These are phyloP conservation scores for Orchesellides sinensis DNA, from an alignment of 2,888 invertebrate genomes.

Conservation along the genomic window DNA sequence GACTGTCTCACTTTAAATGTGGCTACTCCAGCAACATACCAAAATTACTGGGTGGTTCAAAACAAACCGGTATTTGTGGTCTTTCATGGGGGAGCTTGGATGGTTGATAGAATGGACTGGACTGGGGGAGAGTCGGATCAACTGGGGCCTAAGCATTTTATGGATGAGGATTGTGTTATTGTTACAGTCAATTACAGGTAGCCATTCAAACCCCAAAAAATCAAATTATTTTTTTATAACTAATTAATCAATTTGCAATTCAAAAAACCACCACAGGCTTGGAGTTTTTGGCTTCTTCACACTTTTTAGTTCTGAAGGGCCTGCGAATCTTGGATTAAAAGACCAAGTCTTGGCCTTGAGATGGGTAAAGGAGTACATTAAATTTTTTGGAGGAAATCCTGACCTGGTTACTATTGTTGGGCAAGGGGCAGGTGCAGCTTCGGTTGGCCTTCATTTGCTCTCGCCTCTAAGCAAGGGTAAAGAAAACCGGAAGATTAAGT, in stretches of 20 bases:
- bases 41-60: constrained; percentile 23
- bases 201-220: neutral
- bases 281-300: constrained; percentile 45
- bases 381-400: constrained; percentile 56
- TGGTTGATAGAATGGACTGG: constrained; percentile 46
- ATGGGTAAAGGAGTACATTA: constrained; percentile 67
- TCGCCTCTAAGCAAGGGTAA: constrained; percentile 47
- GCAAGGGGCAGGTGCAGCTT: constrained; percentile 45
- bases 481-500: neutral
- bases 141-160: constrained; percentile 47
- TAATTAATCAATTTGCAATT: too few species aligned
- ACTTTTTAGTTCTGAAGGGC: constrained; percentile 17
- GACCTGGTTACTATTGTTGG: constrained; percentile 41
- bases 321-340: constrained; percentile 56
- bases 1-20: constrained; percentile 51
- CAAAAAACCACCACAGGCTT: too few species aligned
- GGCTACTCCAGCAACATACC: constrained; percentile 33
- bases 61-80: constrained; percentile 41
- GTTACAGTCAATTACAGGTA: constrained; percentile 58
- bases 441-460: constrained; percentile 46
- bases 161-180: constrained; percentile 49
- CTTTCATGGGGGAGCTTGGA: constrained; percentile 57
- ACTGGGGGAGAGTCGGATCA: constrained; percentile 23
- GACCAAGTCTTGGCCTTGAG: constrained; percentile 33
- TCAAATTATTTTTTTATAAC: neutral